phyloP scores from a whole-genome alignment of 2,797 vertebrate genomes.

The Myotis findleyi region DNA sequence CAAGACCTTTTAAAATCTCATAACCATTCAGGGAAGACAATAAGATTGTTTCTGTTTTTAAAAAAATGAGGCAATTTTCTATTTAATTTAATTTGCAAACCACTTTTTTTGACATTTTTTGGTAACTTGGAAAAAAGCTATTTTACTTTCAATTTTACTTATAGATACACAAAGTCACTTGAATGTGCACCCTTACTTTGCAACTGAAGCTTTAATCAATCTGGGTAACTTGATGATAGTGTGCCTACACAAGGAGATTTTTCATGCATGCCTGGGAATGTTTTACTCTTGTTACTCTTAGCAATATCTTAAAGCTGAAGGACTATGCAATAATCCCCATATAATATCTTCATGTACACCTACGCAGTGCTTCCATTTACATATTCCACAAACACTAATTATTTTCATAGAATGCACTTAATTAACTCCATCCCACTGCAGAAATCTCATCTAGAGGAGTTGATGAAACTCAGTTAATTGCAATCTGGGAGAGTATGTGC shows the following conservation, averaged over 20 bases:
- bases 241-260: neutral
- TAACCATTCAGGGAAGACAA: neutral
- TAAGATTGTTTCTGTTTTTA: neutral
- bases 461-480: slow-evolving; percentile 70
- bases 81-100: slow-evolving; percentile 45
- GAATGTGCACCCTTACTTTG: neutral
- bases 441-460: slow-evolving; percentile 49
- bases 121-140: neutral
- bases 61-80: slow-evolving; percentile 37
- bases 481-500: slow-evolving; percentile 40
- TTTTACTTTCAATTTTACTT: slow-evolving; percentile 42
- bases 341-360: neutral
- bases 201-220: neutral
- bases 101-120: slow-evolving; percentile 44
- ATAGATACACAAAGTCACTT: neutral
- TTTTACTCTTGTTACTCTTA: neutral
- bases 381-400: slow-evolving; percentile 38
- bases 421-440: slow-evolving; percentile 57
- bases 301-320: neutral
- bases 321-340: neutral
- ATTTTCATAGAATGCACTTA: slow-evolving; percentile 68
- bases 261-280: neutral
- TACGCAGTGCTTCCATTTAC: neutral
- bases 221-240: neutral
- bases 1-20: neutral